Evolutionary conservation across 37 sponge, comb jelly and placozoan genomes (phyloP), one percentile per base, ranked within the genome.

Genomic region (Agelas oroides): DNA sequence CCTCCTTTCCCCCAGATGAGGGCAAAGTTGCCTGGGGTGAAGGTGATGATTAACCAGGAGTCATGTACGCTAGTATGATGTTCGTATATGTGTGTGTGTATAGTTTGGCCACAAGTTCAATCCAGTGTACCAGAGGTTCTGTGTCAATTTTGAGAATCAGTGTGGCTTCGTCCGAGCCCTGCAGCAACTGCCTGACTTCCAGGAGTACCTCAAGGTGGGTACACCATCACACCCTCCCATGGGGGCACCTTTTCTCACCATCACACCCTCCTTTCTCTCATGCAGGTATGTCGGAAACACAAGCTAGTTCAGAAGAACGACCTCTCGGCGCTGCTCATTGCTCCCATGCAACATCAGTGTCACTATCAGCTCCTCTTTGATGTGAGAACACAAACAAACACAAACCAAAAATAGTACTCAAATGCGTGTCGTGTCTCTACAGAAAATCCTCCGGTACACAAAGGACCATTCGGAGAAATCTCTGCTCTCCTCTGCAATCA

Each of bases 31-130:
- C n/a, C n/a, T n/a, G n/a, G n/a, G n/a, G n/a, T n/a, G n/a, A n/a
- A n/a, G n/a, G n/a, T n/a, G n/a, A n/a, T n/a, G n/a, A n/a, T n/a
- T n/a, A n/a, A n/a, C n/a, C n/a, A n/a, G n/a, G n/a, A n/a, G n/a
- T n/a, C n/a, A n/a, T n/a, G n/a, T n/a, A n/a, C n/a, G n/a, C n/a
- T n/a, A n/a, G n/a, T n/a, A n/a, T 46, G 46, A 46, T 8, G 6
- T 12, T 46, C 6, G 46, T 46, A 3, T 46, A 8, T 8, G 8
- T 8, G 3, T 46, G 46, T 46, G 46, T n/a, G 20, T 55, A 33
- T 55, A 87, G 87, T 87, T 87, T 87, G 87, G 87, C 5, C 87
- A 80, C 81, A 87, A 87, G 66, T 80, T 79, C 40, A 87, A 87
- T 57, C 87, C 87, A 20, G 87, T 87, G 25, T 87, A 87, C 75